Percentiles rank a stretch among this genome's conserved stretches.
Conservation (phyloP, 2,113 vertebrate species). For the Micronycteris hirsuta region DNA sequence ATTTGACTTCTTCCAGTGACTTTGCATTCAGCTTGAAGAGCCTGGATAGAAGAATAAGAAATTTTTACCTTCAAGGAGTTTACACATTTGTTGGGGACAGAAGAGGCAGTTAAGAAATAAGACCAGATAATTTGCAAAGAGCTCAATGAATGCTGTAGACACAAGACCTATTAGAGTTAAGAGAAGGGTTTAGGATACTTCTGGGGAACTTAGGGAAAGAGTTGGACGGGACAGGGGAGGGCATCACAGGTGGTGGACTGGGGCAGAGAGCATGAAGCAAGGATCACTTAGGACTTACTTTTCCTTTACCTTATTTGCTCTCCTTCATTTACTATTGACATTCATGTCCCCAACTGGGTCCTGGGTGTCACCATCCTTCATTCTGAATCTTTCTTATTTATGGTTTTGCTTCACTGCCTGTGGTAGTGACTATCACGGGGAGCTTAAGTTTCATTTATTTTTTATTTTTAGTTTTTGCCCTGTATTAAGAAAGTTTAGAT, state of each 20-base stretch:
- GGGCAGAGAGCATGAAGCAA: not conserved
- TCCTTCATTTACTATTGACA: not conserved
- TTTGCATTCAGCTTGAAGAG: not conserved
- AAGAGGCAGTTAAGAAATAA: not conserved
- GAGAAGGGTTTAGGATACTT: not conserved
- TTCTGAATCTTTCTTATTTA: not conserved
- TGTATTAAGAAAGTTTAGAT: not conserved
- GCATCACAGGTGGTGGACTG: not conserved
- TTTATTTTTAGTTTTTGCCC: conserved; percentile 11
- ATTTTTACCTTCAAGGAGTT: not conserved
- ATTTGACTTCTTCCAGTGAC: not conserved
- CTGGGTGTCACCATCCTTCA: not conserved
- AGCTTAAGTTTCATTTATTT: not conserved
- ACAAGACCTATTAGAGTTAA: not conserved
- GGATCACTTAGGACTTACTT: not conserved
- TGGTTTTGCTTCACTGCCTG: not conserved
- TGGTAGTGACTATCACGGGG: not conserved
- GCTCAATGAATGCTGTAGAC: not conserved
- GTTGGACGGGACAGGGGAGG: not conserved
- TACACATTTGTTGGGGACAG: not conserved
- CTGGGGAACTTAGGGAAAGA: not conserved
- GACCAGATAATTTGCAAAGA: not conserved
- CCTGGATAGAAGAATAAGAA: not conserved
- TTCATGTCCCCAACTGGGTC: not conserved
- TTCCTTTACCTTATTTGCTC: not conserved